Percentiles rank a stretch among this genome's conserved stretches.
phyloP scores from a whole-genome alignment of 2,797 vertebrate genomes.

The Chelon auratus region DNA sequence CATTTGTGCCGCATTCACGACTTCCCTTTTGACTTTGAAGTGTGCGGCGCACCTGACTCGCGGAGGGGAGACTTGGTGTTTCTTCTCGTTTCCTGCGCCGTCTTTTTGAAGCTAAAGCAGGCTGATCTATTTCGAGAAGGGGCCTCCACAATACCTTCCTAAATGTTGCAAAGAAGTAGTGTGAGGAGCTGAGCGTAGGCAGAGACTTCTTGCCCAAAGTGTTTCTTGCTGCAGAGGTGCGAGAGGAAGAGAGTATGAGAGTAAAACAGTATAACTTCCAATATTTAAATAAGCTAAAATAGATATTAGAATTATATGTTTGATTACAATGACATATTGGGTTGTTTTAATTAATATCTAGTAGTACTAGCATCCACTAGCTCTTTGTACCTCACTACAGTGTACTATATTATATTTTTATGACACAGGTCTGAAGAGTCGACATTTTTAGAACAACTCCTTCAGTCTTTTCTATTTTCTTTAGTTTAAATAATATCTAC shows the following conservation, averaged over 20 bases:
- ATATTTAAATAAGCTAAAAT: conserved; percentile 1
- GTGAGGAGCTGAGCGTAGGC: conserved; percentile 24
- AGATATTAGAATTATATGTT: not conserved
- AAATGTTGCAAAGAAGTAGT: conserved; percentile 47
- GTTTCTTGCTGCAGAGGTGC: not conserved
- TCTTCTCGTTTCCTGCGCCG: conserved; percentile 56
- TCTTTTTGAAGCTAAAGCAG: conserved; percentile 55
- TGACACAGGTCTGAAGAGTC: not conserved
- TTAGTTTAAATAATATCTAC: not conserved
- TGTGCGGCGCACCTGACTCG: conserved; percentile 78
- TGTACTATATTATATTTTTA: not conserved
- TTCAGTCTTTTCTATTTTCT: not conserved
- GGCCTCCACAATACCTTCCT: conserved; percentile 46
- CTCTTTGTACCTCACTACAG: not conserved
- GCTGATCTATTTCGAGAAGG: conserved; percentile 61
- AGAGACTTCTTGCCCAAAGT: conserved; percentile 26
- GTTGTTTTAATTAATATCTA: not conserved
- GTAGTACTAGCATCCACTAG: not conserved
- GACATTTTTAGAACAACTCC: not conserved
- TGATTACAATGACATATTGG: not conserved
- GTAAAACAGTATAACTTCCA: not conserved
- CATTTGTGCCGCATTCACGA: conserved; percentile 74
- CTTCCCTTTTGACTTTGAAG: conserved; percentile 77
- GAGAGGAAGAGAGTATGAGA: conserved; percentile 1
- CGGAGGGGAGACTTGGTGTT: conserved; percentile 3